These are phyloP conservation scores for Ceramica pisi DNA, from an alignment of 2,888 invertebrate genomes.

Conservation along the genomic window DNA sequence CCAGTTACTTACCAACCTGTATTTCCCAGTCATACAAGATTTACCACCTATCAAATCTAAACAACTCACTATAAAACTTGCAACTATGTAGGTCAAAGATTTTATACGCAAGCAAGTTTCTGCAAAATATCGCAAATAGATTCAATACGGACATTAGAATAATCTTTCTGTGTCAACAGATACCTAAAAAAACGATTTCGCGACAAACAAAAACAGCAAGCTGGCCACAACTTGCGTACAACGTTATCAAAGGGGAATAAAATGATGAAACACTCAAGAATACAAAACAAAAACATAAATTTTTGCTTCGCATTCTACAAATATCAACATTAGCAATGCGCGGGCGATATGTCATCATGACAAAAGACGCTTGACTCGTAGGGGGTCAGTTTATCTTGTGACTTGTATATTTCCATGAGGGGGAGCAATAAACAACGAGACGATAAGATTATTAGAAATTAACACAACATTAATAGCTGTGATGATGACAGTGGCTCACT, in stretches of 20 bases:
- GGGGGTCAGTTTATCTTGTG: conserved; percentile 86
- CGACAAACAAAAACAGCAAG: conserved; percentile 27
- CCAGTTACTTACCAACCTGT: conserved; percentile 18
- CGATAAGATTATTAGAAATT: conserved; percentile 77
- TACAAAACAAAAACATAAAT: conserved; percentile 58
- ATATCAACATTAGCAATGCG: conserved; percentile 74
- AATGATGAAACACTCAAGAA: conserved; percentile 69
- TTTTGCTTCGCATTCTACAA: conserved; percentile 60
- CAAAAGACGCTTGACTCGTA: conserved; percentile 70
- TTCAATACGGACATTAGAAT: background rate
- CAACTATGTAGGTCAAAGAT: conserved; percentile 1
- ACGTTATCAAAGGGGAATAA: conserved; percentile 53
- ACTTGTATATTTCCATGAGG: conserved; percentile 86
- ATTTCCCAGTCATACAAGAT: conserved; percentile 1
- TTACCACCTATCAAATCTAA: conserved; percentile 6
- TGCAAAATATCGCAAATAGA: conserved; percentile 2
- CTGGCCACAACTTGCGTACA: conserved; percentile 30
- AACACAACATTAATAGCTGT: conserved; percentile 68
- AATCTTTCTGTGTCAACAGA: conserved; percentile 21
- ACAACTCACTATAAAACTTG: background rate
- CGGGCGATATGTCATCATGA: conserved; percentile 79
- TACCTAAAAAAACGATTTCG: background rate
- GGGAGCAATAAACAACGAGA: conserved; percentile 76
- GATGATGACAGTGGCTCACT: conserved; percentile 56
- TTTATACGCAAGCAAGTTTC: background rate